Percentiles rank a stretch among this genome's conserved stretches.
Evolutionary conservation across 2,113 vertebrate genomes (phyloP).

Genomic region (Psilopogon haemacephalus): DNA sequence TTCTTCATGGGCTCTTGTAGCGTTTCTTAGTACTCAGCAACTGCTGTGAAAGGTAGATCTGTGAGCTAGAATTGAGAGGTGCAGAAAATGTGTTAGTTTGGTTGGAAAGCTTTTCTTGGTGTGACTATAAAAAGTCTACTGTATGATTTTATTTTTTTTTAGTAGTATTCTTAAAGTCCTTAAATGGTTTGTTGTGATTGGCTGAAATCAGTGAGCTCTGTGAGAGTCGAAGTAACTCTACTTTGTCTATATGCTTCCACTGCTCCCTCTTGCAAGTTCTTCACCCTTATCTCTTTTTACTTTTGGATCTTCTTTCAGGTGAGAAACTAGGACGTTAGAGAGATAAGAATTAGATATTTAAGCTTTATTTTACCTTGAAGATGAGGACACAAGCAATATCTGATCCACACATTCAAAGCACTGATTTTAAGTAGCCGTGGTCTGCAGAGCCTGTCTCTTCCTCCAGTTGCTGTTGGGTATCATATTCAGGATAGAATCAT

Average conservation of each 20-base stretch:
- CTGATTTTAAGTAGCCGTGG: not conserved
- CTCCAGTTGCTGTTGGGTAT: not conserved
- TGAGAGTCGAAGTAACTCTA: not conserved
- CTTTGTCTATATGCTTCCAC: not conserved
- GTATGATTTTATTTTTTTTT: not conserved
- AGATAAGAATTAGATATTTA: not conserved
- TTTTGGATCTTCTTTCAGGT: not conserved
- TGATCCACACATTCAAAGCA: not conserved
- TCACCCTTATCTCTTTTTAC: not conserved
- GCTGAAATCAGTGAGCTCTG: not conserved
- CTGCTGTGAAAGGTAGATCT: not conserved
- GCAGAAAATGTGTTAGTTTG: not conserved
- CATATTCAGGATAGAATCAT: not conserved
- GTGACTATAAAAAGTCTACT: not conserved
- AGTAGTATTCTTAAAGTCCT: not conserved
- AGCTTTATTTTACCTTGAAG: not conserved
- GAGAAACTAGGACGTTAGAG: not conserved
- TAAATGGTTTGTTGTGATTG: not conserved
- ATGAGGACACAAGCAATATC: not conserved
- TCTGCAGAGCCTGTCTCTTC: not conserved
- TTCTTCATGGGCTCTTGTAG: not conserved
- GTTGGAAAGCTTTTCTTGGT: not conserved
- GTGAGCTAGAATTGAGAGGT: not conserved
- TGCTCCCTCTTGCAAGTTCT: not conserved
- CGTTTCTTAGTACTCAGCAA: not conserved